phyloP scores from a whole-genome alignment of 2,888 invertebrate genomes.

The Ormia ochracea region DNA sequence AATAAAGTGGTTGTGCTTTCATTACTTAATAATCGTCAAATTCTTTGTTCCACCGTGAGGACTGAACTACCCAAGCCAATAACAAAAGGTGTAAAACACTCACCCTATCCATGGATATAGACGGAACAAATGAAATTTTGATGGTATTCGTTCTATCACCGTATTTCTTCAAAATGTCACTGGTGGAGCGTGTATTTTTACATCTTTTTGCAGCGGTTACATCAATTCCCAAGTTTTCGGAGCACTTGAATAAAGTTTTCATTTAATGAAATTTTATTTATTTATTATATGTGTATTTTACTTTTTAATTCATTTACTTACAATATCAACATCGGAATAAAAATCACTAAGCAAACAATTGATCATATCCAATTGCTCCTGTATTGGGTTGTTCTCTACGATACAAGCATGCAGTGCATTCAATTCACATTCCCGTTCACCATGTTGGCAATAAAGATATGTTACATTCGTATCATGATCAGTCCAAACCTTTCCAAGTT shows the following conservation, averaged over 20 bases:
- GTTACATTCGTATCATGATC: conserved; percentile 65
- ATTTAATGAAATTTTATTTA: neutral
- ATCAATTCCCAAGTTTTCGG: conserved; percentile 66
- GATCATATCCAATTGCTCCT: conserved; percentile 70
- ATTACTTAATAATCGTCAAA: no score
- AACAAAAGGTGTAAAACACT: conserved; percentile 53
- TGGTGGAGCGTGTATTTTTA: conserved; percentile 65
- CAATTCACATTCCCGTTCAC: conserved; percentile 71
- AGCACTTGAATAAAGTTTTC: conserved; percentile 64
- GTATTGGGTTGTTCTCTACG: conserved; percentile 68
- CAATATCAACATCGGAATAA: conserved; percentile 64
- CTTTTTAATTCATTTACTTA: conserved; percentile 27
- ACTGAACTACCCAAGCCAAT: no score
- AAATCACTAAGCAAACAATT: conserved; percentile 71
- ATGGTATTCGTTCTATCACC: conserved; percentile 70
- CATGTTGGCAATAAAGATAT: conserved; percentile 73
- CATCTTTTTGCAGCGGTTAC: conserved; percentile 68
- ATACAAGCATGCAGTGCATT: conserved; percentile 75
- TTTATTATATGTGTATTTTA: no score
- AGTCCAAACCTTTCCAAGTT: conserved; percentile 64
- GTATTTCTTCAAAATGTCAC: conserved; percentile 71
- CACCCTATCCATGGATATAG: conserved; percentile 72
- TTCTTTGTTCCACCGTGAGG: no score
- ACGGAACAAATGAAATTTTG: conserved; percentile 72
- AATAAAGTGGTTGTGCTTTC: no score